A percentile compares a stretch with the other conserved stretches of the same genome.
Conservation (phyloP, 2,888 invertebrate genomes). For the Acrobasis consociella region DNA sequence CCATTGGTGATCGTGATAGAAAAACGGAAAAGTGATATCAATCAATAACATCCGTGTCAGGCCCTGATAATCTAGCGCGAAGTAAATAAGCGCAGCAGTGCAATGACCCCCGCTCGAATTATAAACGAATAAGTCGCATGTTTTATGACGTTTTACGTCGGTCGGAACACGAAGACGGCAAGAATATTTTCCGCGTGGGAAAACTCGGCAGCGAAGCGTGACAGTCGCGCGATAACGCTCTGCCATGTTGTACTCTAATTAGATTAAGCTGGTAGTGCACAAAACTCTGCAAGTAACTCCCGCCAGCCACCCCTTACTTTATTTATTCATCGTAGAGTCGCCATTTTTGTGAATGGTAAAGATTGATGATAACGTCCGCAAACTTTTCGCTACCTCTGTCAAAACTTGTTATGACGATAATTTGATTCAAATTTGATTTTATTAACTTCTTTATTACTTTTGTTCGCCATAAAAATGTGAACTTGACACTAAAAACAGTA, state of each 20-base stretch:
- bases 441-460: constrained; percentile 15
- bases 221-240: constrained; percentile 61
- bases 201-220: constrained; percentile 56
- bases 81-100: constrained; percentile 41
- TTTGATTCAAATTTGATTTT: constrained; percentile 23
- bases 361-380: constrained; percentile 19
- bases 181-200: constrained; percentile 62
- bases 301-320: constrained; percentile 38
- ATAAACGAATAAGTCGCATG: constrained; percentile 25
- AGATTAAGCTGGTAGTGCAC: constrained; percentile 53
- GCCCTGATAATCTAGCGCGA: constrained; percentile 48
- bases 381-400: constrained; percentile 21
- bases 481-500: too few relatives aligned
- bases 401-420: constrained; percentile 19
- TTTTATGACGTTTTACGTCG: constrained; percentile 54
- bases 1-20: constrained; percentile 34
- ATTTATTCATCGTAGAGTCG: constrained; percentile 30
- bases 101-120: constrained; percentile 42
- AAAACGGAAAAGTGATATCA: constrained; percentile 54
- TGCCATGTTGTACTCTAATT: constrained; percentile 59
- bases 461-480: neutral
- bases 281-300: constrained; percentile 40
- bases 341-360: constrained; percentile 10
- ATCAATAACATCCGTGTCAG: constrained; percentile 61
- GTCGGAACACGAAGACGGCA: constrained; percentile 50